Conservation (phyloP, 2,113 vertebrate genomes). For the Genyomyrus donnyi region DNA sequence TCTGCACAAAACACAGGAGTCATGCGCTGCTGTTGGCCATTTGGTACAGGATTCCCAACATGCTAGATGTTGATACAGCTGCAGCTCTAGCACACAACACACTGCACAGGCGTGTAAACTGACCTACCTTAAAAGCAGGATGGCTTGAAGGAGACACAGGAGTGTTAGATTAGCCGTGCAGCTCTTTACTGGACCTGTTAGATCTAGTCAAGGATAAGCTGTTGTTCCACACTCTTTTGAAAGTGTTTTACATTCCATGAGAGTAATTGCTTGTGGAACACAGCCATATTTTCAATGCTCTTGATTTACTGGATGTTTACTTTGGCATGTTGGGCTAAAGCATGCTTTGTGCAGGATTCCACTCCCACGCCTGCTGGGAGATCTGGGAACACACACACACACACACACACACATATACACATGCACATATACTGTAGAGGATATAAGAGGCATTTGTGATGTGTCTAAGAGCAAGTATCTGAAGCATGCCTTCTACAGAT, state of each 20-base stretch:
- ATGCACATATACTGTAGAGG: background rate
- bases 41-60: background rate
- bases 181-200: background rate
- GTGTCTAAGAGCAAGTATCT: background rate
- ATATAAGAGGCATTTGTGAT: background rate
- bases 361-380: background rate
- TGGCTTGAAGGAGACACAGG: background rate
- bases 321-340: background rate
- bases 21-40: background rate
- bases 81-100: background rate
- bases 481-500: background rate
- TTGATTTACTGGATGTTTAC: conserved; percentile 1
- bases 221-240: background rate
- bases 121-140: background rate
- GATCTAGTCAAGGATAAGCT: conserved; percentile 5
- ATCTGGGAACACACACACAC: background rate
- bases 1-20: background rate
- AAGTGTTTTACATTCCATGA: conserved; percentile 4
- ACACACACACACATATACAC: too few species aligned
- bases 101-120: background rate
- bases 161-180: background rate
- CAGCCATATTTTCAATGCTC: conserved; percentile 17
- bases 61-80: background rate
- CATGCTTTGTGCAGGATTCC: too few species aligned
- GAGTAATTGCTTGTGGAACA: background rate